Evolutionary conservation across 1,140 invertebrate genomes (phyloP), one percentile per base, ranked within the genome.

Genomic region (Tetramorium alpestre): DNA sequence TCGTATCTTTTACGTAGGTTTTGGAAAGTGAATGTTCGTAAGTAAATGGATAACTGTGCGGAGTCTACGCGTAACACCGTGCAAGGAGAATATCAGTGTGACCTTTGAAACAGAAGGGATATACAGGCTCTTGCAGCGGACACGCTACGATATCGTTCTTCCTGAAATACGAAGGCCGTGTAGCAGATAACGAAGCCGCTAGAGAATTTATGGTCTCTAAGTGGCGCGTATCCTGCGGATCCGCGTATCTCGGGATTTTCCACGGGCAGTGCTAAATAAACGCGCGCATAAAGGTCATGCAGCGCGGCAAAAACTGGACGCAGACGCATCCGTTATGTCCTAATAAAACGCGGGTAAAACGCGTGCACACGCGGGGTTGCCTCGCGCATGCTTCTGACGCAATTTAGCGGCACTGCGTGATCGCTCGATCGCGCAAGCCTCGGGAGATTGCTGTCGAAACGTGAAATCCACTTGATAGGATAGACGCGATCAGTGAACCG

Each of bases 311-410:
- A 87, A 89, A 87, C 84, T 87, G 60, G 72, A 84, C 62, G 49
- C 54, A 56, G 33, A 47, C 70, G 65, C 44, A 87, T 92, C 91
- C 92, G 92, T 92, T 93, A 92, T 81, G 91, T 87, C 54, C 86
- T 85, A 87, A 91, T 88, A 86, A 86, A 81, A 60, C 56, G 6
- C 56, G 65, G 47, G 87, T 56, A 86, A 67, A 67, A 64, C 65
- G 13, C 28, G 28, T 33, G 28, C 28, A 33, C 28, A 2, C 38
- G 62, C 87, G 47, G n/a, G 5, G 16, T 47, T 38, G 28, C 4
- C 6, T 84, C 44, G 18, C n/a, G 38, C 54, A 25, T 16, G 28
- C 11, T 33, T 84, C 70, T 33, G 54, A 22, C n/a, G 81, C 81
- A 62, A 84, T 72, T 58, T 58, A 44, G 16, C 56, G 16, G n/a